phyloP scores from a whole-genome alignment of 2,797 vertebrate species.

The Anomalospiza imberbis region DNA sequence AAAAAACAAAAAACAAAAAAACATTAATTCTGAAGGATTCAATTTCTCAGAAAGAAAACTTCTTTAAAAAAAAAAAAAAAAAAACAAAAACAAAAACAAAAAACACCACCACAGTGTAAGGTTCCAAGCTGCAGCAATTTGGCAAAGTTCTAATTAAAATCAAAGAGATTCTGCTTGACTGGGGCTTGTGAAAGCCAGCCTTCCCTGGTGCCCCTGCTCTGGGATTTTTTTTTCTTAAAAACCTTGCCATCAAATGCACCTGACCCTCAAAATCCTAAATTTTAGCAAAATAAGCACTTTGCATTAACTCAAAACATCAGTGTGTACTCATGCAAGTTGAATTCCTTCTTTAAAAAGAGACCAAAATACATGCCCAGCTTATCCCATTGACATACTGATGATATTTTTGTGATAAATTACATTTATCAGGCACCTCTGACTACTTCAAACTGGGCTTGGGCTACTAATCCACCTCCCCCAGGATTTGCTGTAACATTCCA shows the following conservation, averaged over 20 bases:
- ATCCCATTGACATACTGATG: neutral
- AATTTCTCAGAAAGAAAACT: neutral
- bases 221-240: neutral
- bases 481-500: constrained; percentile 30
- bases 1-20: neutral
- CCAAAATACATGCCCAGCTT: neutral
- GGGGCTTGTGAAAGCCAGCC: neutral
- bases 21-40: neutral
- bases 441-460: constrained; percentile 17
- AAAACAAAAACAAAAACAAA: neutral
- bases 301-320: neutral
- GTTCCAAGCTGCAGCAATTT: neutral
- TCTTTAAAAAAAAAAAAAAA: neutral
- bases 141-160: neutral
- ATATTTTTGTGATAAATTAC: constrained; percentile 13
- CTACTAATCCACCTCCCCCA: neutral
- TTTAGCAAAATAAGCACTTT: neutral
- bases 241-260: neutral
- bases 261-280: neutral
- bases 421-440: constrained; percentile 32
- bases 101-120: neutral
- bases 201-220: neutral
- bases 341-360: neutral
- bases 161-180: neutral
- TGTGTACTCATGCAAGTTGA: neutral